Percentiles rank a stretch among this genome's conserved stretches.
phyloP scores from a whole-genome alignment of 2,797 vertebrate species.

The Psittacula derbiana region DNA sequence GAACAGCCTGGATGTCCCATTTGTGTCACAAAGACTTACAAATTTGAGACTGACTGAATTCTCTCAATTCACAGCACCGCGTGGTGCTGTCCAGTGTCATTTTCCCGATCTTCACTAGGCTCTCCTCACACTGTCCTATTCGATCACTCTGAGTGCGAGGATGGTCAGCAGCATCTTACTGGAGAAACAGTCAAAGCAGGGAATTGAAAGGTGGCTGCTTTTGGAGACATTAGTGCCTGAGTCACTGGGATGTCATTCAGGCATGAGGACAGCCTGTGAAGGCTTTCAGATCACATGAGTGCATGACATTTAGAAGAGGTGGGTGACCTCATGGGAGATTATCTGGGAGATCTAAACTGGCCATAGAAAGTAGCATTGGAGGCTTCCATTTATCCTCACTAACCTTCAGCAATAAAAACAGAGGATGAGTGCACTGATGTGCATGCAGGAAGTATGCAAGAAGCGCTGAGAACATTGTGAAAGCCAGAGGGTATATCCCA shows the following conservation, averaged over 20 bases:
- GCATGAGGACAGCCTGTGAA: slow-evolving; percentile 48
- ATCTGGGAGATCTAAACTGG: slow-evolving; percentile 59
- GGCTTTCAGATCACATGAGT: slow-evolving; percentile 74
- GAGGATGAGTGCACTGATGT: slow-evolving; percentile 63
- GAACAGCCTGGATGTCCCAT: not conserved
- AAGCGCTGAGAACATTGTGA: not conserved
- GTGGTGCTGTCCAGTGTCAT: rapidly evolving
- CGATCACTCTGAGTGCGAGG: not conserved
- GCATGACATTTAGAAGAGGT: slow-evolving; percentile 79
- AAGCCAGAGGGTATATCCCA: not conserved
- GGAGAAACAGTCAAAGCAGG: slow-evolving; percentile 29
- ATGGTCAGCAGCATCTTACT: not conserved
- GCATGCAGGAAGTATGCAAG: slow-evolving; percentile 19
- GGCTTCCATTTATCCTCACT: slow-evolving; percentile 43
- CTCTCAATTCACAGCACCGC: not conserved
- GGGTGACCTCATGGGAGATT: slow-evolving; percentile 72
- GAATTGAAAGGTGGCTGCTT: slow-evolving; percentile 37
- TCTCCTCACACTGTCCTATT: rapidly evolving
- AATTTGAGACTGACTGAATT: not conserved
- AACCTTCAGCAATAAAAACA: slow-evolving; percentile 73
- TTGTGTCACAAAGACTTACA: not conserved
- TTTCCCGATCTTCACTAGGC: not conserved
- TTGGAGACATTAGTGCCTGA: slow-evolving; percentile 58
- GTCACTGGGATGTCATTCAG: slow-evolving; percentile 71
- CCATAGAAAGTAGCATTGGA: slow-evolving; percentile 47